These are phyloP conservation scores for Agrochola circellaris DNA, from an alignment of 2,888 invertebrate species.

Conservation along the genomic window DNA sequence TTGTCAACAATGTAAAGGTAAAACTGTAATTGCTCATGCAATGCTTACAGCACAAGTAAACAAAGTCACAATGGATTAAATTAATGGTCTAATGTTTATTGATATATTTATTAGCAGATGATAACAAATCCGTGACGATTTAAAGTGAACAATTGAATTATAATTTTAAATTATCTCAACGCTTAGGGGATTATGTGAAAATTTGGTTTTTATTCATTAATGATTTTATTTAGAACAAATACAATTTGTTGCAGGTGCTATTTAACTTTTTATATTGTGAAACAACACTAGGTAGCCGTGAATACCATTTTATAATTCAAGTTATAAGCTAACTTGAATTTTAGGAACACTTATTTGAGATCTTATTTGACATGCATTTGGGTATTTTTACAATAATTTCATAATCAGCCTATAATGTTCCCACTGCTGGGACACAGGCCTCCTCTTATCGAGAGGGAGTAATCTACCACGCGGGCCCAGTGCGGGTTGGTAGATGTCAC, in stretches of 20 bases:
- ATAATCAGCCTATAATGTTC: too few species aligned
- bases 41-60: too few species aligned
- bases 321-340: too few species aligned
- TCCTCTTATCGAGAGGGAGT: too few species aligned
- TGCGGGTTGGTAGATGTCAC: too few species aligned
- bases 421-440: too few species aligned
- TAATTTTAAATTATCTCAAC: constrained; percentile 67
- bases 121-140: constrained; percentile 34
- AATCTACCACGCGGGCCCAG: too few species aligned
- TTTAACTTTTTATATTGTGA: constrained; percentile 21
- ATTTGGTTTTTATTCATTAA: constrained; percentile 14
- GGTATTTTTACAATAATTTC: background rate
- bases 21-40: too few species aligned
- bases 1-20: too few species aligned
- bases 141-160: constrained; percentile 66
- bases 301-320: background rate
- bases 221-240: background rate
- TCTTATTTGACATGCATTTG: background rate
- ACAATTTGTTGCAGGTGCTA: background rate
- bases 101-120: constrained; percentile 40
- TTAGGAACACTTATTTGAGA: too few species aligned
- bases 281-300: constrained; percentile 28
- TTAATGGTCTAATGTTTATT: too few species aligned
- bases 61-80: too few species aligned
- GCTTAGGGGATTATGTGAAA: constrained; percentile 63